Evolutionary conservation across 2,113 vertebrate species (phyloP).

Genomic region (Psettodes erumei): DNA sequence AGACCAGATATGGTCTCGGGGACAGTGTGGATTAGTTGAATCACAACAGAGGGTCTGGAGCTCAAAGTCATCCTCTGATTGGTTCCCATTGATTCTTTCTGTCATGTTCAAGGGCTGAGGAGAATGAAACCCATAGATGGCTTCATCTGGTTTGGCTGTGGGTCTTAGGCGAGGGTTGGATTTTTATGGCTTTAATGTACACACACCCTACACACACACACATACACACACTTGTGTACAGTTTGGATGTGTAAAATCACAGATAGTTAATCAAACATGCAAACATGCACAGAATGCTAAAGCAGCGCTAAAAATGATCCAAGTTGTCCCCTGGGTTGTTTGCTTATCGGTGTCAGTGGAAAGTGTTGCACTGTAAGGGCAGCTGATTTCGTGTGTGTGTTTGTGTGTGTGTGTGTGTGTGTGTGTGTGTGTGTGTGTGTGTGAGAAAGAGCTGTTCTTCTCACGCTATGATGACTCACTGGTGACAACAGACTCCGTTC

Average conservation of each 20-base stretch:
- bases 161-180: background rate
- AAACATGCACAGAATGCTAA: conserved; percentile 16
- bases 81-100: conserved; percentile 24
- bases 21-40: conserved; percentile 47
- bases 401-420: conserved; percentile 13
- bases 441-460: conserved; percentile 46
- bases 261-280: conserved; percentile 14
- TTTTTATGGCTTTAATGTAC: background rate
- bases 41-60: conserved; percentile 29
- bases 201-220: background rate
- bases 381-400: conserved; percentile 35
- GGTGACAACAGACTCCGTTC: conserved; percentile 29
- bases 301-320: conserved; percentile 25
- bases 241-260: background rate
- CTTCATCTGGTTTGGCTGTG: background rate
- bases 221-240: background rate
- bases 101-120: conserved; percentile 12
- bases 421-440: conserved; percentile 36
- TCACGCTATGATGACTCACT: conserved; percentile 55
- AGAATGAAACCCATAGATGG: conserved; percentile 10
- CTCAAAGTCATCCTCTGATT: conserved; percentile 16
- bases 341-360: conserved; percentile 72
- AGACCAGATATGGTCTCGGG: conserved; percentile 48
- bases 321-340: conserved; percentile 30
- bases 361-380: conserved; percentile 72